Base-by-base conservation (phyloP, 2,888 invertebrate genomes). In the Scaptomyza cyrtandrae region DNA sequence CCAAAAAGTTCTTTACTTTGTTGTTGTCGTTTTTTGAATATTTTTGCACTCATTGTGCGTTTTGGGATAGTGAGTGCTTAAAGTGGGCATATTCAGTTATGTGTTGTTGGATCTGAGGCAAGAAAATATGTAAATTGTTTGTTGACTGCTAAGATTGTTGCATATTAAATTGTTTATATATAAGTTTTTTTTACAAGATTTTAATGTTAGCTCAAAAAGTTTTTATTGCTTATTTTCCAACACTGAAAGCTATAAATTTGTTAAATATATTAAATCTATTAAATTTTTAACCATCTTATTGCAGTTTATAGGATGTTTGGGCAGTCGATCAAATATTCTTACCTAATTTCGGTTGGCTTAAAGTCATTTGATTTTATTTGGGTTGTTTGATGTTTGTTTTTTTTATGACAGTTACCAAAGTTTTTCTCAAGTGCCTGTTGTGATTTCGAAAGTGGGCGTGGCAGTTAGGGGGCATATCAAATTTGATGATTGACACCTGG, bases 401-500 rank as follows among this genome's bases (percentile, higher is more conserved):
- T 75, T 81, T 83, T 71, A 83, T 71, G 75, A 71, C 60, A 78
- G 69, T 75, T 75, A 52, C 49, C 46, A 43, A 43, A 65, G 64
- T 54, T 64, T 45, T 48, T 35, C 58, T 76, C 54, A 69, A 76
- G 77, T 70, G 69, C 37, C 53, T 67, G 66, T 73, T 74, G 57
- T 65, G 79, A 71, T 76, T 78, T 63, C 56, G 66, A 33, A 48
- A 29, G 39, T 44, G 50, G 62, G 55, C 31, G 53, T 66, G 60
- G 49, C 48, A 46, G 53, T 64, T 29, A 29, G 29, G 54, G 52
- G 59, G 58, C 76, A 68, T 59, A 73, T 80, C 69, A 78, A 80
- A 75, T 76, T 65, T 69, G 59, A 69, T 72, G 75, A 76, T 76
- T 76, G 76, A 76, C 75, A 76, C 75, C 75, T 76, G 71, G 48